These are phyloP conservation scores for Caenorhabditis sinica DNA, from an alignment of 2,888 invertebrate genomes.

Conservation along the genomic window DNA sequence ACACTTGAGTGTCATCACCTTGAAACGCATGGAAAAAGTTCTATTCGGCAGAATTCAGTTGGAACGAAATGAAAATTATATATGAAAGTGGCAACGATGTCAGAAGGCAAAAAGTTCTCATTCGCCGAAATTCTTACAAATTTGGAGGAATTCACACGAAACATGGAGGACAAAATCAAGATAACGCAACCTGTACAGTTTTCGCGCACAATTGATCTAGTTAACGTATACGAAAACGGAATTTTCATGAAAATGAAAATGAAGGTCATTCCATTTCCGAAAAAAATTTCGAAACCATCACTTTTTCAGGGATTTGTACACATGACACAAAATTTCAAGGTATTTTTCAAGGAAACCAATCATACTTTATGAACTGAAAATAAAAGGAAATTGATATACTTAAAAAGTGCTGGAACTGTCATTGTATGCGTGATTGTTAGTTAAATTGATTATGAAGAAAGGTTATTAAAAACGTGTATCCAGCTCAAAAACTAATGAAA, in stretches of 20 bases:
- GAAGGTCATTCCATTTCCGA: not conserved
- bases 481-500: too few species aligned
- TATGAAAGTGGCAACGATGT: not conserved
- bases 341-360: too few species aligned
- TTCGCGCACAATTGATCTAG: constrained; percentile 25
- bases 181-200: constrained; percentile 15
- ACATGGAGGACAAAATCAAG: constrained; percentile 7
- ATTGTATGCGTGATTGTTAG: too few species aligned
- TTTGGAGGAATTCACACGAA: not conserved
- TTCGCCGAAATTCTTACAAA: not conserved
- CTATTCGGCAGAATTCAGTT: not conserved
- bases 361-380: too few species aligned
- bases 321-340: too few species aligned
- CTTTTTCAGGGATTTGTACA: not conserved
- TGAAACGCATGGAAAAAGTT: not conserved
- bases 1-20: constrained; percentile 11
- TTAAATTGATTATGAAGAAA: too few species aligned
- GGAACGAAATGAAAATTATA: not conserved
- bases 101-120: not conserved
- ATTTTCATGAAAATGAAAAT: not conserved
- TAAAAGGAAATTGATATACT: too few species aligned
- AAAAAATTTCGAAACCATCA: not conserved
- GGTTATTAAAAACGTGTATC: too few species aligned
- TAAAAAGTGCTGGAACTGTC: too few species aligned
- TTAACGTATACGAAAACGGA: not conserved